These are phyloP conservation scores for Phocoena phocoena DNA, from an alignment of 2,113 vertebrate species.

Conservation along the genomic window DNA sequence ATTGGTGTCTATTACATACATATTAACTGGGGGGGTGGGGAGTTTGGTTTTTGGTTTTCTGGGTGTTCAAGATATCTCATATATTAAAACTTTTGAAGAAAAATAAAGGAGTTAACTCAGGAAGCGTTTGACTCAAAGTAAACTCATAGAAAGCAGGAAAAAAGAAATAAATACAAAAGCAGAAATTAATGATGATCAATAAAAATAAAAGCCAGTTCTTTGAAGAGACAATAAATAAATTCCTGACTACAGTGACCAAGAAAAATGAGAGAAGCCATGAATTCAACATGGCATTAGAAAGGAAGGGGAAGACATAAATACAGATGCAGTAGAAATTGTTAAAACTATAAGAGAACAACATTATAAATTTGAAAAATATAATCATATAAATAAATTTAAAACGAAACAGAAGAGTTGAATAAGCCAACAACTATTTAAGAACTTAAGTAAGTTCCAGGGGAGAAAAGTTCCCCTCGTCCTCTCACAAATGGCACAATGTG, in stretches of 20 bases:
- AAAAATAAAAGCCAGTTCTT: not conserved
- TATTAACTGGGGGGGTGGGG: not conserved
- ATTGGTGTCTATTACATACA: not conserved
- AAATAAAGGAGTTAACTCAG: not conserved
- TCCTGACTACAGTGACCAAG: not conserved
- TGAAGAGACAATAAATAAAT: not conserved
- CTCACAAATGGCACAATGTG: not conserved
- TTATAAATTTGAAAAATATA: not conserved
- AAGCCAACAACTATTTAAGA: not conserved
- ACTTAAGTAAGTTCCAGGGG: not conserved
- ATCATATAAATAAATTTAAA: not conserved
- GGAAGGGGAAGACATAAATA: not conserved
- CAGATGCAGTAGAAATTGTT: not conserved
- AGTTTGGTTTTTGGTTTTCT: not conserved
- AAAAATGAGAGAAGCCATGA: not conserved
- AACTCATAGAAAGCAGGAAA: not conserved
- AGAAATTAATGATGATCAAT: not conserved
- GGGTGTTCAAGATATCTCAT: not conserved
- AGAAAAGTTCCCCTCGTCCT: not conserved
- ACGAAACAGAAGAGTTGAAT: not conserved
- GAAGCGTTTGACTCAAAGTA: not conserved
- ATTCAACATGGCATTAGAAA: not conserved
- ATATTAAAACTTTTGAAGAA: not conserved
- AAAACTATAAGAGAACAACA: not conserved
- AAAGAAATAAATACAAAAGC: not conserved